Evolutionary conservation across 2,888 invertebrate species (phyloP).

Genomic region (Ophion slaviceki): DNA sequence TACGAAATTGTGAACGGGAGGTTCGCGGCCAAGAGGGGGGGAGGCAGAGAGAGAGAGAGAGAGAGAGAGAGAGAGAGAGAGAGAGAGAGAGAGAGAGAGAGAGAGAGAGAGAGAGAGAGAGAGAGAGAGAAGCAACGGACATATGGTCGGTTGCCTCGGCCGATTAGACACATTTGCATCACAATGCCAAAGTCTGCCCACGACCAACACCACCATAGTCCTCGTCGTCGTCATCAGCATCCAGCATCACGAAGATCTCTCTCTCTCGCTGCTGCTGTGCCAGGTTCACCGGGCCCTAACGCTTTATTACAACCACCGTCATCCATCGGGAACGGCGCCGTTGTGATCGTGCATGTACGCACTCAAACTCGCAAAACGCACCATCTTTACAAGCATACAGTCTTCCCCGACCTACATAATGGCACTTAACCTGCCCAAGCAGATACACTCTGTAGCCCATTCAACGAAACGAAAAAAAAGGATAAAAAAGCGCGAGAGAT

Average conservation of each 20-base stretch:
- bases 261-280: constrained; percentile 38
- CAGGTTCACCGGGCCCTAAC: constrained; percentile 40
- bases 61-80: too few relatives aligned
- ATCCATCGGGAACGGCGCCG: constrained; percentile 49
- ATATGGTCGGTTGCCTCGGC: constrained; percentile 82
- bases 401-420: constrained; percentile 74
- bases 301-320: constrained; percentile 63
- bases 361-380: constrained; percentile 11
- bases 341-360: constrained; percentile 4
- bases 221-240: constrained; percentile 48
- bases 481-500: constrained; percentile 49
- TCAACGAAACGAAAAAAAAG: constrained; percentile 58
- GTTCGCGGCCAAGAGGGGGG: not conserved
- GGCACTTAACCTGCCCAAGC: constrained; percentile 76
- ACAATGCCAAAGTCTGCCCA: constrained; percentile 80
- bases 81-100: not conserved
- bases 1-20: too few relatives aligned
- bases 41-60: not conserved
- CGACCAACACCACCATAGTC: constrained; percentile 69
- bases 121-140: constrained; percentile 73
- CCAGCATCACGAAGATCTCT: constrained; percentile 57
- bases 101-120: not conserved
- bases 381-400: constrained; percentile 14
- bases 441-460: constrained; percentile 52
- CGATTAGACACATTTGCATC: constrained; percentile 83